Evolutionary conservation across 2,888 invertebrate genomes (phyloP).

Genomic region (Clanis bilineata): DNA sequence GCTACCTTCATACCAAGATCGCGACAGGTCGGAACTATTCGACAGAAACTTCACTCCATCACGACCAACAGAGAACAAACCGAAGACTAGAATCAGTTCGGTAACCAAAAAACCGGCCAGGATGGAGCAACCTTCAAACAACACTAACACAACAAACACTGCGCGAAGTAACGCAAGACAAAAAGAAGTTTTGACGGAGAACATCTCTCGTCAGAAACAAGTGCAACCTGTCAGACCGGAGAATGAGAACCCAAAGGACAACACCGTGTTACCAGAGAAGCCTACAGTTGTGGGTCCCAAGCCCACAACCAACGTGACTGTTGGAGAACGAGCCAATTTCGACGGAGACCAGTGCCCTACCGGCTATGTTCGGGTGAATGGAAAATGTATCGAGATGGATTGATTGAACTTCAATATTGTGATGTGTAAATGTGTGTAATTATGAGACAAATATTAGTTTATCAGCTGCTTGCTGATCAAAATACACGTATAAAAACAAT

Average conservation of each 20-base stretch:
- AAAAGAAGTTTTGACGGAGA: not conserved
- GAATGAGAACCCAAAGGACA: not conserved
- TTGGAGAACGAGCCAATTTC: slow-evolving; percentile 53
- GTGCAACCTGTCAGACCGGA: not conserved
- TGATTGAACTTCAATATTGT: slow-evolving; percentile 18
- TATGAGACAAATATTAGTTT: not conserved
- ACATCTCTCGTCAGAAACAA: not conserved
- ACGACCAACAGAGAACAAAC: not conserved
- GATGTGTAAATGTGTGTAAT: not conserved
- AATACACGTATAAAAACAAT: not conserved
- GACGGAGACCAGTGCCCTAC: slow-evolving; percentile 54
- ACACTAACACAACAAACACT: not conserved
- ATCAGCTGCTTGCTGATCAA: not conserved
- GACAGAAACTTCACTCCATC: not conserved
- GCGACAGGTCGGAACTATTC: not conserved
- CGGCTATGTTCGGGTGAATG: slow-evolving; percentile 51
- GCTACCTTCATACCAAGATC: slow-evolving; percentile 1
- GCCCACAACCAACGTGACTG: slow-evolving; percentile 32
- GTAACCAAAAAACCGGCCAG: slow-evolving; percentile 23
- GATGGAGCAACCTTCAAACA: slow-evolving; percentile 17
- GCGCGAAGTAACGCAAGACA: not conserved
- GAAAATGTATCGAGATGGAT: slow-evolving; percentile 47
- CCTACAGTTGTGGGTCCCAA: slow-evolving; percentile 23
- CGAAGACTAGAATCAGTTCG: not conserved
- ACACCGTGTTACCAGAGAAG: slow-evolving; percentile 21